Conservation (phyloP, 2,113 vertebrate genomes). For the Cynocephalus volans region DNA sequence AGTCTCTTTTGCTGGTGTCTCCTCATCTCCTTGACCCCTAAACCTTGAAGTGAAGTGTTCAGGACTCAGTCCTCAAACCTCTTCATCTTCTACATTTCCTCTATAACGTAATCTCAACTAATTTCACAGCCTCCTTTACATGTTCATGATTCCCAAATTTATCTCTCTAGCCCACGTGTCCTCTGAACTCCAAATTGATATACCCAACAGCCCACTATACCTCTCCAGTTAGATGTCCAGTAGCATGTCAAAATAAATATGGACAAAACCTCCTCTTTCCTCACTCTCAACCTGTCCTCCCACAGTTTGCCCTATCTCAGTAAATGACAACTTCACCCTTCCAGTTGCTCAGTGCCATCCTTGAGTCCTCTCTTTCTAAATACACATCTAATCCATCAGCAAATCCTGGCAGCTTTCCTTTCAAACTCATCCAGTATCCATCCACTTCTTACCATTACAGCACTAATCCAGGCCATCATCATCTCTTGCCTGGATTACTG, state of each 20-base stretch:
- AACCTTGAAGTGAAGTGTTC: neutral
- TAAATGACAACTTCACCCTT: neutral
- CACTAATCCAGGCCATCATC: neutral
- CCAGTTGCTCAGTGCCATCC: neutral
- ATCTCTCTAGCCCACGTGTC: neutral
- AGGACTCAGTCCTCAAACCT: neutral
- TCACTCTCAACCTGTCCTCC: neutral
- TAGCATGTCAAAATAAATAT: neutral
- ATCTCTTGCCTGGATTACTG: neutral
- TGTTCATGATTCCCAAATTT: neutral
- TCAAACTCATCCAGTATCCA: neutral
- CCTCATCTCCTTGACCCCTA: neutral
- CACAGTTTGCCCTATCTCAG: neutral
- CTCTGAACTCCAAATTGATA: neutral
- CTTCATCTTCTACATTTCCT: neutral
- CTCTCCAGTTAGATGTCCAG: neutral
- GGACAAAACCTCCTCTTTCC: neutral
- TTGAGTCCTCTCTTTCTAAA: conserved; percentile 4
- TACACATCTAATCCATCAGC: neutral
- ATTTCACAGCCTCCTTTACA: neutral
- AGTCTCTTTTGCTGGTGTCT: neutral
- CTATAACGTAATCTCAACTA: neutral
- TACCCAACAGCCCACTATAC: neutral
- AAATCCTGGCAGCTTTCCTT: conserved; percentile 13
- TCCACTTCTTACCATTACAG: neutral